Evolutionary conservation across 2,888 invertebrate species (phyloP), one percentile per base, ranked within the genome.

Genomic region (Diabrotica balteata): DNA sequence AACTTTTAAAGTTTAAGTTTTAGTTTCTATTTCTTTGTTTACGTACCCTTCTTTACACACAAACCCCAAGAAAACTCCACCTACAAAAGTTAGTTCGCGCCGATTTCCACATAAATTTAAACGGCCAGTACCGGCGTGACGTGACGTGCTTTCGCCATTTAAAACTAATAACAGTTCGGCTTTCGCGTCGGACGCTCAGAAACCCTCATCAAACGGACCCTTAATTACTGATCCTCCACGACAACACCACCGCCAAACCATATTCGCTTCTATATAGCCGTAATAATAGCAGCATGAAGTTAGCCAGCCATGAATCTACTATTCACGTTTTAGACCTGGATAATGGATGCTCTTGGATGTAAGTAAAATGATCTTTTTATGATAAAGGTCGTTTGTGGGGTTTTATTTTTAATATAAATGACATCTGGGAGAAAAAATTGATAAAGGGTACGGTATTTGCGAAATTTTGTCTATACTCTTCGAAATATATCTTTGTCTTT

Each of bases 141-240:
- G 61, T 57, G 58, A 54, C 54, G 22, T 9, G 46, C 46, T 46
- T 61, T 63, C 53, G 46, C 62, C 67, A 67, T 67, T 53, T 59
- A 57, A 63, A 63, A 57, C 67, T 63, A 67, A 67, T 63, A 59
- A 46, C 59, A 43, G 58, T 52, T 59, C 67, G 46, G 63, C 53
- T 52, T 47, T 59, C 52, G 53, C 59, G 44, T 51, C 62, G 62
- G 63, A 69, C 11, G 22, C 7, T 6, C 52, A 11, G 22, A 52
- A 52, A 72, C 72, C 72, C 72, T 68, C 63, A 63, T 72, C 70
- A 72, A 69, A 70, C 68, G 66, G 59, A 63, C 64, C 61, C 68
- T 69, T 70, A 72, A 70, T 72, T 70, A 68, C 63, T 57, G 69
- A 69, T 68, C 61, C 67, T 57, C 63, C 66, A 65, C 66, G 60